These are phyloP conservation scores for Protosalanx chinensis DNA, from an alignment of 2,797 vertebrate species.

Conservation along the genomic window DNA sequence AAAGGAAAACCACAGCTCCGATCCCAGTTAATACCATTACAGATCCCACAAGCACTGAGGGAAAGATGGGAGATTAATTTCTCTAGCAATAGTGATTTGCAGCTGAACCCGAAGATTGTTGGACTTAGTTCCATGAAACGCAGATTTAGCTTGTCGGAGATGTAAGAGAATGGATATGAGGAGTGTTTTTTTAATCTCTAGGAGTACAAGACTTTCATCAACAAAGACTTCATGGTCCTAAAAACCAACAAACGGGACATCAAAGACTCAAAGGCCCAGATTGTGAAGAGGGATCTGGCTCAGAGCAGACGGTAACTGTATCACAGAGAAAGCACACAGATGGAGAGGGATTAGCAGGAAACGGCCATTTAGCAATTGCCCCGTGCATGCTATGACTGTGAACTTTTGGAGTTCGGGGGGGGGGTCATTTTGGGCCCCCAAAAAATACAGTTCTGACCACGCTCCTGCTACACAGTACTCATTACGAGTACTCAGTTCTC, in stretches of 20 bases:
- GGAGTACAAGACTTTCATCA: neutral
- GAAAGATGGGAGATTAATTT: neutral
- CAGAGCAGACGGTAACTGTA: neutral
- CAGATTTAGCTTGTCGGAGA: conserved; percentile 2
- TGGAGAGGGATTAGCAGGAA: conserved; percentile 6
- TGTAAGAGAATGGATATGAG: neutral
- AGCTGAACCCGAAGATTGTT: neutral
- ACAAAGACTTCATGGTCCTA: neutral
- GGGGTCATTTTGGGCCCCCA: too few relatives aligned
- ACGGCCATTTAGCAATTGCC: neutral
- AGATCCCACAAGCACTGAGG: neutral
- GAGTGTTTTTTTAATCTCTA: neutral
- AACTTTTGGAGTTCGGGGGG: conserved; percentile 20
- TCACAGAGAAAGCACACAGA: neutral
- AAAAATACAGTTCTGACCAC: too few relatives aligned
- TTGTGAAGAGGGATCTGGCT: neutral
- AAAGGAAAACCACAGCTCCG: conserved; percentile 19
- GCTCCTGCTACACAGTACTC: too few relatives aligned
- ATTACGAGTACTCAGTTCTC: too few relatives aligned
- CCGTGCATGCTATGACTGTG: conserved; percentile 4
- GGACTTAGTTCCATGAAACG: neutral
- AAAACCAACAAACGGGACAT: neutral
- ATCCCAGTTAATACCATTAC: neutral
- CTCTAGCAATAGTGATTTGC: neutral
- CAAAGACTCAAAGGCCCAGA: neutral